Base-by-base conservation (phyloP, 2,113 vertebrate species). In the Bufo bufo region DNA sequence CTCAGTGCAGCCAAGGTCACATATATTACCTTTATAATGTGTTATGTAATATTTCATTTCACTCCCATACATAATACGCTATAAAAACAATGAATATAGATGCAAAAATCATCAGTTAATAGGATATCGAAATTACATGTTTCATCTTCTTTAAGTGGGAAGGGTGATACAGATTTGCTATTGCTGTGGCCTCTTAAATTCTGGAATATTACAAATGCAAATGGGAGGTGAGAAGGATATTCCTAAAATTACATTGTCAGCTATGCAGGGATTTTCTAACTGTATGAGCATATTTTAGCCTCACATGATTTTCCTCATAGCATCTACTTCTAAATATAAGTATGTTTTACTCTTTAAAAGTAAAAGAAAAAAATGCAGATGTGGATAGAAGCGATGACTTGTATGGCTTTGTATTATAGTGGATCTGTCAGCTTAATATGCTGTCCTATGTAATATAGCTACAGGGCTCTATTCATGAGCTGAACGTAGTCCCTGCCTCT, bases 1-100 rank as follows among this genome's bases (percentile, higher is more conserved):
- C 87, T 33, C 54, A 77, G 66, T 66, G 89, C 84, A 85, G n/a
- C 89, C 91, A 93, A 94, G 92, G 94, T 93, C 92, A 93, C 69
- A 59, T 92, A 4, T 43, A 87, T 86, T 66, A 89, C 87, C 74
- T 91, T 90, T 88, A 6, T 90, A 89, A 85, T 90, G 84, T 20
- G 59, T 16, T 66, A 19, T 23, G 84, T 87, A 77, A 47, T 1
- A 0, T 69, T 90, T 90, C 79, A 33, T 92, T 90, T 90, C 65
- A 58, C 13, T 61, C 7, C 56, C 16, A 65, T 49, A 20, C 47
- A 82, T 1, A 19, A 9, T 59, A 10, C n/a, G 19, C 58, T 82
- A 47, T 19, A 47, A 43, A 81, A 63, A 82, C 19, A 54, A 61
- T 77, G 43, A 85, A 78, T 45, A 65, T 9, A n/a, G 33, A 78